Conservation (phyloP, 2,797 vertebrate species). For the Cichlasoma orientale region DNA sequence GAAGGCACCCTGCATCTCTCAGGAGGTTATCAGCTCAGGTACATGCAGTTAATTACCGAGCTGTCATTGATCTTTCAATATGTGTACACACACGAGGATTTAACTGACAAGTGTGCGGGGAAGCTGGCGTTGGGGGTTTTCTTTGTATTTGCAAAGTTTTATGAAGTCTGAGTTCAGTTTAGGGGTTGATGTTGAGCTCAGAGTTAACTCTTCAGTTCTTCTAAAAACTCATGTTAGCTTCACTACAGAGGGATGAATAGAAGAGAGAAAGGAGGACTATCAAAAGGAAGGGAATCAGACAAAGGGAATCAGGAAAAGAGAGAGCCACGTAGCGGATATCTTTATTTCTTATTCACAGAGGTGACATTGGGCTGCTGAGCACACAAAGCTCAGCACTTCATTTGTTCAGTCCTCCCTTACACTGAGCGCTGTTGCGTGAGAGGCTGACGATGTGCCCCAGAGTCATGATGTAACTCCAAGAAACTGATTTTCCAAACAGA, state of each 20-base stretch:
- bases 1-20: constrained; percentile 13
- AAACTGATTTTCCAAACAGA: constrained; percentile 56
- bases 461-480: constrained; percentile 72
- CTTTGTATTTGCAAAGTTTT: not conserved
- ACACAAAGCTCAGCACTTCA: constrained; percentile 12
- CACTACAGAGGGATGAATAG: not conserved
- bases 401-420: constrained; percentile 9
- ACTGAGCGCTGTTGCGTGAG: not conserved
- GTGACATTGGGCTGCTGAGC: constrained; percentile 18
- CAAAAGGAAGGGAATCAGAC: not conserved
- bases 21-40: constrained; percentile 42
- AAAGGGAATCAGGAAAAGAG: constrained; percentile 3
- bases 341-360: constrained; percentile 29
- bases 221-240: not conserved
- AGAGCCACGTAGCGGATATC: constrained; percentile 6
- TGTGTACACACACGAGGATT: constrained; percentile 6
- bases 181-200: constrained; percentile 7
- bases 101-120: not conserved
- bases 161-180: constrained; percentile 11
- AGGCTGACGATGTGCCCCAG: constrained; percentile 28
- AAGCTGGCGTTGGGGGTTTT: not conserved
- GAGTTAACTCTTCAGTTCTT: constrained; percentile 1
- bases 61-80: constrained; percentile 45
- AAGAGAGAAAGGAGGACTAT: not conserved
- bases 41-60: constrained; percentile 57